Conservation (phyloP, 1,140 invertebrate species). For the Drosophila tani region DNA sequence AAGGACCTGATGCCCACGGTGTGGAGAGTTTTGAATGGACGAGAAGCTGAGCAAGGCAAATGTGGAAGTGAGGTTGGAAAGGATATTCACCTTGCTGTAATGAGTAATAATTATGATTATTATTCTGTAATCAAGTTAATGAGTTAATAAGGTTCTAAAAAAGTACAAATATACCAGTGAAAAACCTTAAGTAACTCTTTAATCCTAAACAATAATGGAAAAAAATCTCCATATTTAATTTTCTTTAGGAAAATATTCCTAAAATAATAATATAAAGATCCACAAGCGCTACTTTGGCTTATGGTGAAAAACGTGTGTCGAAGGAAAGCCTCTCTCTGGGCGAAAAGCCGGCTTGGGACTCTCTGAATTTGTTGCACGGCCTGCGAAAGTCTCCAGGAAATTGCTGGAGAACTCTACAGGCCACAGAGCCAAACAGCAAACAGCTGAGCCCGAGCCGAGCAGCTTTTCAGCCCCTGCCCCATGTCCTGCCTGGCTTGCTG, state of each 20-base stretch:
- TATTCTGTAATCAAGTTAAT: no score
- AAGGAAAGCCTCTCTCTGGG: neutral
- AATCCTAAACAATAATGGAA: no score
- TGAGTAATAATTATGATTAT: neutral
- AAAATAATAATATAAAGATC: neutral
- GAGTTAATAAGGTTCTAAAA: no score
- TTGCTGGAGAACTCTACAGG: conserved; percentile 42
- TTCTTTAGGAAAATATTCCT: neutral
- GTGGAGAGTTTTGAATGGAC: conserved; percentile 45
- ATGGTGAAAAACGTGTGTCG: neutral
- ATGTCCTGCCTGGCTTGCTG: neutral
- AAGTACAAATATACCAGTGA: no score
- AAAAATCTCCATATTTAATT: no score
- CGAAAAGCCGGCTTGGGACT: conserved; percentile 63
- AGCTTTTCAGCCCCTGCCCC: neutral
- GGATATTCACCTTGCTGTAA: neutral
- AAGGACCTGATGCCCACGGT: conserved; percentile 10
- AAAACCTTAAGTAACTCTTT: no score
- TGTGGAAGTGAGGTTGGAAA: no score
- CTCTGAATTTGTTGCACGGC: conserved; percentile 67
- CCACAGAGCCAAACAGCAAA: conserved; percentile 34
- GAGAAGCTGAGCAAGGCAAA: neutral
- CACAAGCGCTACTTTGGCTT: neutral
- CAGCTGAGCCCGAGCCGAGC: conserved; percentile 57
- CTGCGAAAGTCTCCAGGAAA: conserved; percentile 47